Evolutionary conservation across 1,140 invertebrate species (phyloP).

Genomic region (Penaeus indicus): DNA sequence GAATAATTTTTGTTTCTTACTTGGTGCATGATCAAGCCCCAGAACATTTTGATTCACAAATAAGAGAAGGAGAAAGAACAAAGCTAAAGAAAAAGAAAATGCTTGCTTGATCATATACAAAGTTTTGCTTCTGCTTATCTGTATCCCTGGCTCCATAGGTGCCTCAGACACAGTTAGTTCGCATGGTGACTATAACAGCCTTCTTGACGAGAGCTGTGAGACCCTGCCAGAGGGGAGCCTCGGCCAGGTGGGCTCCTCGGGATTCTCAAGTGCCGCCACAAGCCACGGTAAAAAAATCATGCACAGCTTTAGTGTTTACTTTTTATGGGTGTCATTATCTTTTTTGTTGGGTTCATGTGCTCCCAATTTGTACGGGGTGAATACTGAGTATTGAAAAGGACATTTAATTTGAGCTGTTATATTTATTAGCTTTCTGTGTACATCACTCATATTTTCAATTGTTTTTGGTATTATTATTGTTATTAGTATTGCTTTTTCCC

Average conservation of each 20-base stretch:
- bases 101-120: conserved; percentile 35
- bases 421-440: neutral
- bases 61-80: too few species aligned
- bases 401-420: neutral
- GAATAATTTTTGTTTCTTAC: too few species aligned
- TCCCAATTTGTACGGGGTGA: neutral
- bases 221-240: conserved; percentile 40
- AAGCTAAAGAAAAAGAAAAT: neutral
- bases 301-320: neutral
- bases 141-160: conserved; percentile 42
- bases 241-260: conserved; percentile 32
- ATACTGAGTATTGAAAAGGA: neutral
- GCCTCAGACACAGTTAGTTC: conserved; percentile 61
- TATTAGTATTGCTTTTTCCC: too few species aligned
- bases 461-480: too few species aligned
- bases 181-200: conserved; percentile 62
- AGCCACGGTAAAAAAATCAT: conserved; percentile 40
- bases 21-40: too few species aligned
- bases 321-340: neutral
- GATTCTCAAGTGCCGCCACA: conserved; percentile 23
- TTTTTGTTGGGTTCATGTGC: neutral
- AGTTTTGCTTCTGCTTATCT: conserved; percentile 8
- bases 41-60: too few species aligned
- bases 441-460: neutral
- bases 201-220: conserved; percentile 55